These are phyloP conservation scores for Coranthus polyacanthus DNA, from an alignment of 2,797 vertebrate genomes.

Conservation along the genomic window DNA sequence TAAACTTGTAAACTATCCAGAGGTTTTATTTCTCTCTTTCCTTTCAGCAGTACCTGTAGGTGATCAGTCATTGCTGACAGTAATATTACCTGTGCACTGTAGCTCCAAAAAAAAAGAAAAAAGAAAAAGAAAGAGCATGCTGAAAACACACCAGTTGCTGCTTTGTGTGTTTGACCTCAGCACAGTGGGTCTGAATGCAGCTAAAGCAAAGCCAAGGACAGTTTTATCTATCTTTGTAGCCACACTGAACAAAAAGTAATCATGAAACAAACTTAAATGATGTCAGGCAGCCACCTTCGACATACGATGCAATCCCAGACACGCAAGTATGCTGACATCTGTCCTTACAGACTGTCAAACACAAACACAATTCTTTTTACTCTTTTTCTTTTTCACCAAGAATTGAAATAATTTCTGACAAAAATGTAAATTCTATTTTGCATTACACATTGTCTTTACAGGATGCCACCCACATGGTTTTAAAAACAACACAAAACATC, in stretches of 20 bases:
- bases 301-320: background rate
- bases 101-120: slow-evolving; percentile 26
- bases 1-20: slow-evolving; percentile 5
- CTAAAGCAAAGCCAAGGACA: background rate
- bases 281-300: background rate
- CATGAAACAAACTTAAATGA: background rate
- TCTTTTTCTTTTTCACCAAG: no score
- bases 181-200: background rate
- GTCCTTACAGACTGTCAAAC: no score
- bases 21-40: slow-evolving; percentile 20
- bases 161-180: background rate
- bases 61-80: slow-evolving; percentile 47
- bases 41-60: slow-evolving; percentile 21
- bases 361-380: no score
- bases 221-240: background rate
- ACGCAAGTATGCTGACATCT: background rate
- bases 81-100: slow-evolving; percentile 23
- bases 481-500: no score
- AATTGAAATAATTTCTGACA: no score
- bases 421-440: no score
- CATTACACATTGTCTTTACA: no score
- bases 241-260: background rate
- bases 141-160: slow-evolving; percentile 13
- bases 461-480: no score
- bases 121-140: slow-evolving; percentile 22